Base-by-base conservation (phyloP, 2,888 invertebrate species). In the Sphinx pinastri region DNA sequence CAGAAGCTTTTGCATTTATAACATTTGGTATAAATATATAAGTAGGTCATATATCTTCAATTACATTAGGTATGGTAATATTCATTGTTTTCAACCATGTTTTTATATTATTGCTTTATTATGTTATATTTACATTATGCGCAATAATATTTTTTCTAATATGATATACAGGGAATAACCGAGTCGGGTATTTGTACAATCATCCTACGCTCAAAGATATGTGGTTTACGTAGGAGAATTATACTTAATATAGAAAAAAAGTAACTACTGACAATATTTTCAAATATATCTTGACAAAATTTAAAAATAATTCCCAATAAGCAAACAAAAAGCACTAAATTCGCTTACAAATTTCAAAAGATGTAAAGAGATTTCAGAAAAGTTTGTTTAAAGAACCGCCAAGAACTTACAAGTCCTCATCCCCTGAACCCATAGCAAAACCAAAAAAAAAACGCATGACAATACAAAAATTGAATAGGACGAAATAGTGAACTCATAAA, bases 401-500 rank as follows among this genome's bases (percentile, higher is more conserved):
- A 25, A 63, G 13, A 49, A 19, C 19, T 63, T 7, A 63, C 63
- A 49, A 63, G 13, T 14, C 2, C 11, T 47, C 49, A 49, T 3
- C 19, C 63, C 49, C 19, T 19, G 49, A 38, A 63, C 63, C 63
- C 63, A 63, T 19, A 31, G 31, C 13, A 31, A 19, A 47, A 19
- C 47, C 54, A n/a, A 25, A 57, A 67, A 59, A 54, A 68, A 70
- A 58, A 10, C 55, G 16, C 59, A 68, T 25, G 57, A 60, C 25
- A 60, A 54, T 68, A 68, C 45, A 70, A 68, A 71, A 60, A 71
- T 68, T 71, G 77, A 79, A 77, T 77, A 75, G 78, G 75, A 75
- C 84, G 78, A 88, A 89, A 88, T 89, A 88, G 90, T 90, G 79
- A 88, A 84, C 90, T 92, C 92, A 93, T 93, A 93, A 93, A 93